Percentiles rank a stretch among this genome's conserved stretches.
phyloP scores from a whole-genome alignment of 2,797 vertebrate species.

The Gallinago solitaria region DNA sequence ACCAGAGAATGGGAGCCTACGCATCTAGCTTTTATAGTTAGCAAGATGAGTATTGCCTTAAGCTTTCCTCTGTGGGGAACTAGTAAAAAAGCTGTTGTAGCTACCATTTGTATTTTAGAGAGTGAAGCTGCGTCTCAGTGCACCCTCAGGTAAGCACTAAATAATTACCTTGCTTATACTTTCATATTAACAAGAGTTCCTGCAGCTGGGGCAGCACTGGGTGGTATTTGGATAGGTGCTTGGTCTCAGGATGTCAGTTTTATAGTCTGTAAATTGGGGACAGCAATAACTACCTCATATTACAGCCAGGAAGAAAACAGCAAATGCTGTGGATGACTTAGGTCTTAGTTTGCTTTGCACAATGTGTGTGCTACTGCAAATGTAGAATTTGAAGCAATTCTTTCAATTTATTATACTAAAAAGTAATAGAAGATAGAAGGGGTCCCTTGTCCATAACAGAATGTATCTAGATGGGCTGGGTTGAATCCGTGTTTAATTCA shows the following conservation, averaged over 20 bases:
- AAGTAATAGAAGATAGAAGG: neutral
- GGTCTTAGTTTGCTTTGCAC: neutral
- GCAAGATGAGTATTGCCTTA: neutral
- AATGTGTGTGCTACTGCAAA: neutral
- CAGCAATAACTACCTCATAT: neutral
- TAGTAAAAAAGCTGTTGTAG: neutral
- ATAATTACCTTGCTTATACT: neutral
- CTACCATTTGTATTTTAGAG: neutral
- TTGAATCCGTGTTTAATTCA: neutral
- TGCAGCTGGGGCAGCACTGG: neutral
- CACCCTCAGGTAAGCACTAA: neutral
- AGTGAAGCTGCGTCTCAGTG: neutral
- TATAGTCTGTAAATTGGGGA: neutral
- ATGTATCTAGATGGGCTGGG: neutral
- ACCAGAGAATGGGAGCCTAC: neutral
- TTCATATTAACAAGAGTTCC: neutral
- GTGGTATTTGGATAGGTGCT: neutral
- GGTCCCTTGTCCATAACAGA: neutral
- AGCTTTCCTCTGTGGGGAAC: neutral
- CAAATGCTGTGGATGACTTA: neutral
- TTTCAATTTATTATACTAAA: neutral
- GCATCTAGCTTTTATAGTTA: neutral
- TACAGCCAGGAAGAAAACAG: neutral
- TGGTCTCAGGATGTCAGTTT: neutral
- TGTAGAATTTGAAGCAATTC: neutral